Evolutionary conservation across 2,113 vertebrate genomes (phyloP).

Genomic region (Thinocorus orbignyianus): DNA sequence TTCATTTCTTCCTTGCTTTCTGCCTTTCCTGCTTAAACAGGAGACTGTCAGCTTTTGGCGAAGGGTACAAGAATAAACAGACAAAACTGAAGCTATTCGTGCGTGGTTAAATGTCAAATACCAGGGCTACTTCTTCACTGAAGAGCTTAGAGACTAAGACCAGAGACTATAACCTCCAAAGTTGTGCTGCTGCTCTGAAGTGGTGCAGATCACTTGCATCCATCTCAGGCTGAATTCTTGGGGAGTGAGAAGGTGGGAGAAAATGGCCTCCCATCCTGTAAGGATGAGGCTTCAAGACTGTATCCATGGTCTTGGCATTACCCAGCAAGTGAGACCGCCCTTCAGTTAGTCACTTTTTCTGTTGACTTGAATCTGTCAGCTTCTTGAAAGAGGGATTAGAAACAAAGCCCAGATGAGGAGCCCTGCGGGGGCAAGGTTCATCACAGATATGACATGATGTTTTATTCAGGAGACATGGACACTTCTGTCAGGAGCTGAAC

Average conservation of each 20-base stretch:
- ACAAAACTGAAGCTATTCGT: neutral
- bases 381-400: neutral
- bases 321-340: neutral
- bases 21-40: neutral
- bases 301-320: neutral
- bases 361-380: neutral
- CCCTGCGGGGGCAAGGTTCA: neutral
- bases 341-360: neutral
- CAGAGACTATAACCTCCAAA: neutral
- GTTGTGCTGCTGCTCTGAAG: neutral
- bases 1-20: neutral
- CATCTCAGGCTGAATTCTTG: rapidly evolving
- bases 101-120: neutral
- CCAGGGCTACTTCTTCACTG: neutral
- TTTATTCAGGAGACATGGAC: neutral
- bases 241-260: neutral
- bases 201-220: neutral
- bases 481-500: neutral
- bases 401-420: neutral
- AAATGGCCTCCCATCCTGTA: neutral
- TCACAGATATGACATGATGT: rapidly evolving
- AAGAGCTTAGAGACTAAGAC: neutral
- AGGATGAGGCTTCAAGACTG: neutral
- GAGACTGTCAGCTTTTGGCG: neutral
- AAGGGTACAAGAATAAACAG: neutral